Evolutionary conservation across 1,140 invertebrate genomes (phyloP).

Genomic region (Elymnias hypermnestra): DNA sequence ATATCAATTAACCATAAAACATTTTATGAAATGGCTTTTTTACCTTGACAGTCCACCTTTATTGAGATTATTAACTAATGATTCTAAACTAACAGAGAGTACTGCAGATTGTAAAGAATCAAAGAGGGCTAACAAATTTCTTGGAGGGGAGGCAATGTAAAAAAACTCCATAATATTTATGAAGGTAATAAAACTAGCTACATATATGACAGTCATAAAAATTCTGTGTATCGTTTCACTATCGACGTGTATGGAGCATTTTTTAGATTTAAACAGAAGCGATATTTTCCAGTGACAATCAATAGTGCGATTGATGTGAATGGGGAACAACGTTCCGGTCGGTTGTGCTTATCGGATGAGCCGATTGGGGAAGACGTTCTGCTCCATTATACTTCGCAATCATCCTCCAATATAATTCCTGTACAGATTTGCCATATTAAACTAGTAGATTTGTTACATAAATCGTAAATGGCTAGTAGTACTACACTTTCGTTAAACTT

Average conservation of each 20-base stretch:
- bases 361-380: constrained; percentile 53
- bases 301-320: constrained; percentile 57
- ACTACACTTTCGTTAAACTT: too few species aligned
- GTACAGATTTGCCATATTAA: neutral
- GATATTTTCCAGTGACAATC: constrained; percentile 48
- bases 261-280: constrained; percentile 32
- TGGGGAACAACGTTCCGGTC: constrained; percentile 60
- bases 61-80: too few species aligned
- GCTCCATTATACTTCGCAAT: constrained; percentile 55
- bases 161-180: constrained; percentile 21
- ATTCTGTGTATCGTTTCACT: constrained; percentile 16
- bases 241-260: constrained; percentile 9
- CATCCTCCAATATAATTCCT: constrained; percentile 29
- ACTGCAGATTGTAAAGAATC: too few species aligned
- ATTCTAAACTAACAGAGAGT: too few species aligned
- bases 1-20: too few species aligned
- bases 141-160: constrained; percentile 15
- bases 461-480: too few species aligned
- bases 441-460: too few species aligned
- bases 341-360: constrained; percentile 60
- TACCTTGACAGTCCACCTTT: too few species aligned
- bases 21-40: too few species aligned
- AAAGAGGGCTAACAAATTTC: neutral
- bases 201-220: constrained; percentile 20
- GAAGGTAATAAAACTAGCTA: constrained; percentile 22